Percentiles rank a stretch among this genome's conserved stretches.
These are phyloP conservation scores for Seladonia tumulorum DNA, from an alignment of 2,888 invertebrate species.

Conservation along the genomic window DNA sequence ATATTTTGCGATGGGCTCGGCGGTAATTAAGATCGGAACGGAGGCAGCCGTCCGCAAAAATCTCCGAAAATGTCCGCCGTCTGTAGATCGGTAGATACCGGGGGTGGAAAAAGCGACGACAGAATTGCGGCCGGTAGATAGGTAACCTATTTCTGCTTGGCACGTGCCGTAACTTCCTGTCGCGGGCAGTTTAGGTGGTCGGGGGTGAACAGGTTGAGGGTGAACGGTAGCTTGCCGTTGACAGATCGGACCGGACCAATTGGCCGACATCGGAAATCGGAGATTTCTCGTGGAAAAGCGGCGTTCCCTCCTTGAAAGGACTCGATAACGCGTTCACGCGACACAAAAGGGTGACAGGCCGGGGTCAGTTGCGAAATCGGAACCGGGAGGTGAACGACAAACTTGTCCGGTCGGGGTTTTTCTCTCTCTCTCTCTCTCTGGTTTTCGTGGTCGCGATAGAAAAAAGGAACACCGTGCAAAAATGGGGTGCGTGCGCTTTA, in stretches of 20 bases:
- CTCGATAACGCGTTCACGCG: constrained; percentile 53
- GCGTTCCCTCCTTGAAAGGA: constrained; percentile 25
- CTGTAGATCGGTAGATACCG: constrained; percentile 24
- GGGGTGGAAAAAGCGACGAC: neutral
- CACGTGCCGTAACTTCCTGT: constrained; percentile 68
- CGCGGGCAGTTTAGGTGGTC: constrained; percentile 54
- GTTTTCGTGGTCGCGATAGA: neutral
- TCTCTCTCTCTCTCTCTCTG: neutral
- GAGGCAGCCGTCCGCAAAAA: neutral
- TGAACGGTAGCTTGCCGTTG: constrained; percentile 68
- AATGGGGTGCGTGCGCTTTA: constrained; percentile 15
- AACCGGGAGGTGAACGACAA: constrained; percentile 20
- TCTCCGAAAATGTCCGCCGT: neutral
- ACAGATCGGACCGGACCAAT: constrained; percentile 67
- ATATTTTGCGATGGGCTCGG: neutral
- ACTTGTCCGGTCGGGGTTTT: constrained; percentile 35
- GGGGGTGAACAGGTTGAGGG: constrained; percentile 16
- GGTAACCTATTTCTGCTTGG: constrained; percentile 64
- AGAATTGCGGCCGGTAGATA: constrained; percentile 46
- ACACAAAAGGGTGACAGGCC: constrained; percentile 42
- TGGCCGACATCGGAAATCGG: constrained; percentile 65
- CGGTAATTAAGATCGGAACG: neutral
- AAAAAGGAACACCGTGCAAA: constrained; percentile 20
- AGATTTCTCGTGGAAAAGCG: constrained; percentile 36
- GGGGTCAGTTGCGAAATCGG: constrained; percentile 44